phyloP scores from a whole-genome alignment of 2,797 vertebrate genomes.

The Halcyon smyrnensis region DNA sequence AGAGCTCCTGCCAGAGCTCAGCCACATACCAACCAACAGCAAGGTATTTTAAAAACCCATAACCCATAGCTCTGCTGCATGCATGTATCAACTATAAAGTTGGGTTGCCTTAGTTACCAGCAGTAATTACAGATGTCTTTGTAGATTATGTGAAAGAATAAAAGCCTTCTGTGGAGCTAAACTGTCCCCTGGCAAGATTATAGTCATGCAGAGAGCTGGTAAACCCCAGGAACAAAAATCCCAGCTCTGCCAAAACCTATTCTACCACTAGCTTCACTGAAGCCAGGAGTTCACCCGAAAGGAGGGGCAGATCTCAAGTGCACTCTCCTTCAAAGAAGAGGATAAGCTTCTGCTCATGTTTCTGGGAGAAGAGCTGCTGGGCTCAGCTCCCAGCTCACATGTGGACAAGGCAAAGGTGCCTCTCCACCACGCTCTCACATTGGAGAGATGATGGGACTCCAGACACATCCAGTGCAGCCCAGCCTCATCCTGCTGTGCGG shows the following conservation, averaged over 20 bases:
- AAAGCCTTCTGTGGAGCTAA: slow-evolving; percentile 46
- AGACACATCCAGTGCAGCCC: background rate
- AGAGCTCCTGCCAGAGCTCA: background rate
- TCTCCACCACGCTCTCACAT: background rate
- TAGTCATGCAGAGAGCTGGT: background rate
- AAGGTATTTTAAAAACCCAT: background rate
- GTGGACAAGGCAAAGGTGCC: rapidly evolving
- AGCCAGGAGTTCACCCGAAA: background rate
- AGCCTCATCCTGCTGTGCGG: background rate
- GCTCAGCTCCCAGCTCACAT: background rate
- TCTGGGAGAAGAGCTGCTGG: background rate
- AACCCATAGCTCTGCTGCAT: background rate
- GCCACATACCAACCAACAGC: background rate
- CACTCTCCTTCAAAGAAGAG: background rate
- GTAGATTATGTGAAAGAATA: slow-evolving; percentile 32
- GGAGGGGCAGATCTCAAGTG: background rate
- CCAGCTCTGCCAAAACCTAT: background rate
- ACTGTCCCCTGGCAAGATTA: slow-evolving; percentile 36
- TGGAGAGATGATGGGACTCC: background rate
- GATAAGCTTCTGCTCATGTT: background rate
- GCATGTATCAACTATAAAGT: background rate
- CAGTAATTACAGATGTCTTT: slow-evolving; percentile 66
- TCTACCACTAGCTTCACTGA: background rate
- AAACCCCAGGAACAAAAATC: slow-evolving; percentile 22
- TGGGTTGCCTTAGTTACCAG: slow-evolving; percentile 57